phyloP scores from a whole-genome alignment of 2,797 vertebrate species.

The Xenentodon cancila region DNA sequence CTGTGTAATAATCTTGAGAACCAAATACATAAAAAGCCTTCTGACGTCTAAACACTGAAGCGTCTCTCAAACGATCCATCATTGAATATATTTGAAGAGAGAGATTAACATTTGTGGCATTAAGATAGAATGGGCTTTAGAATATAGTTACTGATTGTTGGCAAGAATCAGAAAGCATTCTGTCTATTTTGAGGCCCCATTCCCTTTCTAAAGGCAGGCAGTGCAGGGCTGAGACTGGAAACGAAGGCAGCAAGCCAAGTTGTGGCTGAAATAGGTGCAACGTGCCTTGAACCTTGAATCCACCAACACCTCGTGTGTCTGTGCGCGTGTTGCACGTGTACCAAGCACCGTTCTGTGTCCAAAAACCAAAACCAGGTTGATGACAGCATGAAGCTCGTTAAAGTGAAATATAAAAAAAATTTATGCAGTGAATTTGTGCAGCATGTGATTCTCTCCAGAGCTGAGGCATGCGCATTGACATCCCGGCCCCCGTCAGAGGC shows the following conservation, averaged over 20 bases:
- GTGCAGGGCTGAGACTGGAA: conserved; percentile 45
- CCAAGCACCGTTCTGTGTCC: conserved; percentile 7
- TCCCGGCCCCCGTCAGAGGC: conserved; percentile 59
- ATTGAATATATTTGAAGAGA: conserved; percentile 24
- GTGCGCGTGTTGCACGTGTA: conserved; percentile 16
- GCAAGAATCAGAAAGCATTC: conserved; percentile 45
- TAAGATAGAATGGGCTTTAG: conserved; percentile 12
- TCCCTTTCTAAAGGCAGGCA: conserved; percentile 34
- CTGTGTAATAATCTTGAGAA: not conserved
- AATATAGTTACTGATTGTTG: conserved; percentile 48
- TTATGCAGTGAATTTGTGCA: conserved; percentile 27
- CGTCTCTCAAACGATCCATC: conserved; percentile 12
- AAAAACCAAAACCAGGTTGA: not conserved
- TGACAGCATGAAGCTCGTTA: conserved; percentile 19
- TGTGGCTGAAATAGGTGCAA: conserved; percentile 50
- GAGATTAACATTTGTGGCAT: conserved; percentile 27
- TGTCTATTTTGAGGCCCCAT: conserved; percentile 52
- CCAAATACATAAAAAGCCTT: not conserved
- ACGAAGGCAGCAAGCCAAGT: conserved; percentile 58
- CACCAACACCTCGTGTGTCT: conserved; percentile 23
- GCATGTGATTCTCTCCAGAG: conserved; percentile 41
- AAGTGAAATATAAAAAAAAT: conserved; percentile 19
- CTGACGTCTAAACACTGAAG: not conserved
- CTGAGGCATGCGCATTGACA: conserved; percentile 45
- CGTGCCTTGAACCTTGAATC: conserved; percentile 30